Percentiles rank a stretch among this genome's conserved stretches.
Conservation (phyloP, 2,888 invertebrate species). For the Heliconius hortense region DNA sequence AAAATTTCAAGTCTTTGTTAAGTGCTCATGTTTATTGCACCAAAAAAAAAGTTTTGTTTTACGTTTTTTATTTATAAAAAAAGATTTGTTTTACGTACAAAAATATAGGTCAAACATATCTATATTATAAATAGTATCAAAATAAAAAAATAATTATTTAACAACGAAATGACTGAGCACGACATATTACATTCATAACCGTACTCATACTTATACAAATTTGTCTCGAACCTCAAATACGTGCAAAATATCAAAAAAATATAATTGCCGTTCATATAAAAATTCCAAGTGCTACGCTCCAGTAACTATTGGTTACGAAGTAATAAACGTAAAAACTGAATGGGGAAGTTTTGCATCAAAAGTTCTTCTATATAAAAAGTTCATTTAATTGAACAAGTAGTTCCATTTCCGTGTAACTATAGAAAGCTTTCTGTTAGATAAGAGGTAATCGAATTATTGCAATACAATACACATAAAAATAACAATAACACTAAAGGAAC, state of each 20-base stretch:
- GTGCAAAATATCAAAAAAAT: neutral
- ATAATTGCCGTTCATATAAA: conserved; percentile 7
- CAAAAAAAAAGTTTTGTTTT: too few species aligned
- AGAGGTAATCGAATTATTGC: neutral
- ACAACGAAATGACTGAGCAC: neutral
- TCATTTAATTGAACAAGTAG: neutral
- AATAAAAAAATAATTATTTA: neutral
- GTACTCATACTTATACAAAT: neutral
- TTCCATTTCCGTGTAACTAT: neutral
- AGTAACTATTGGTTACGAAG: neutral
- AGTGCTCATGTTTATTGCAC: too few species aligned
- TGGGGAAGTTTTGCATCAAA: neutral
- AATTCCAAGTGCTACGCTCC: neutral
- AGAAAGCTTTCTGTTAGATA: neutral
- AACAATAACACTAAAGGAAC: conserved; percentile 5
- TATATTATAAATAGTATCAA: too few species aligned
- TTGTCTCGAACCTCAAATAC: neutral
- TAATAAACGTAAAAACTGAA: neutral
- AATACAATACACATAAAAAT: neutral
- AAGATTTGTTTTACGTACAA: too few species aligned
- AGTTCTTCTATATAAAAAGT: neutral
- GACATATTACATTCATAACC: neutral
- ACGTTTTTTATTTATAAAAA: too few species aligned
- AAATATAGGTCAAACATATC: too few species aligned
- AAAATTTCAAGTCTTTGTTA: too few species aligned